Evolutionary conservation across 2,113 vertebrate species (phyloP).

Genomic region (Macrotis lagotis): DNA sequence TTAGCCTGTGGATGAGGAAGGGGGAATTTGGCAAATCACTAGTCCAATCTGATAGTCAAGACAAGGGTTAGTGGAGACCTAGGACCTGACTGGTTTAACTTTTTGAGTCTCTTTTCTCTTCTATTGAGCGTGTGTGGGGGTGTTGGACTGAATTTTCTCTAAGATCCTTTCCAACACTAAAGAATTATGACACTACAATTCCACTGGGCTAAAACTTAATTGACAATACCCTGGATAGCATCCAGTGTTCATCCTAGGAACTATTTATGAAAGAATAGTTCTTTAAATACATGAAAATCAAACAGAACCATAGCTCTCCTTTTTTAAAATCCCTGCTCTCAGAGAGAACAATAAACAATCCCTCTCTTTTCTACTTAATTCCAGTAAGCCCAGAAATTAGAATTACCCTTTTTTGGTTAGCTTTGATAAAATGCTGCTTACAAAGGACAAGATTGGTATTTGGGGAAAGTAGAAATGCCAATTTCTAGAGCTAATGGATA

Average conservation of each 20-base stretch:
- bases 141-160: not conserved
- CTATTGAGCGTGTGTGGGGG: not conserved
- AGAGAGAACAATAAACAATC: not conserved
- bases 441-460: not conserved
- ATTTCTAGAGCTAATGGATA: not conserved
- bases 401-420: not conserved
- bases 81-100: not conserved
- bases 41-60: not conserved
- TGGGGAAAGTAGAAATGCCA: not conserved
- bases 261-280: not conserved
- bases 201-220: too few species aligned
- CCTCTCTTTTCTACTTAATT: not conserved
- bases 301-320: not conserved
- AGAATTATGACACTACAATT: too few species aligned
- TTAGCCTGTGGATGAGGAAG: not conserved
- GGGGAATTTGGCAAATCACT: not conserved
- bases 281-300: not conserved
- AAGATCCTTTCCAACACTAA: too few species aligned
- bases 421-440: not conserved
- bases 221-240: not conserved
- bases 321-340: not conserved
- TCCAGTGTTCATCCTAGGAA: not conserved
- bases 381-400: not conserved
- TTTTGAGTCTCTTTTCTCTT: not conserved
- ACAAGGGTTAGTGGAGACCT: not conserved